Conservation (phyloP, 2,888 invertebrate species). For the Harpalus rufipes region DNA sequence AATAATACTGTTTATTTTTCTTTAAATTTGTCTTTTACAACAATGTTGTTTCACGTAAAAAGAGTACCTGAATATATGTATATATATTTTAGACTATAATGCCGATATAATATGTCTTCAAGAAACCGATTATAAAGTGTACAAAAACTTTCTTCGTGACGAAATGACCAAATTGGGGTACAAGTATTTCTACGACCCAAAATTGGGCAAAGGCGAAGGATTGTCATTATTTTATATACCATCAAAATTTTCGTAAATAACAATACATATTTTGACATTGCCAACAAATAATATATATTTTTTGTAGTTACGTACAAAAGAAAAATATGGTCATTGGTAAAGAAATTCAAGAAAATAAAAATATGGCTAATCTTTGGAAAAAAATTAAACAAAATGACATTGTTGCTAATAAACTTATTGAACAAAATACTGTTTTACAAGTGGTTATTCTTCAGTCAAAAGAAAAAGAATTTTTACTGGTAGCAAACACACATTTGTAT, state of each 20-base stretch:
- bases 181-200: slow-evolving; percentile 83
- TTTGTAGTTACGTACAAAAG: slow-evolving; percentile 77
- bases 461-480: slow-evolving; percentile 79
- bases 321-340: slow-evolving; percentile 80
- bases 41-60: no score
- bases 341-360: slow-evolving; percentile 78
- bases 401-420: slow-evolving; percentile 80
- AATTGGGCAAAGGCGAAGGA: slow-evolving; percentile 89
- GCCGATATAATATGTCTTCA: slow-evolving; percentile 94
- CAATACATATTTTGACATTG: background rate
- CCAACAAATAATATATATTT: background rate
- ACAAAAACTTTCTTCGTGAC: slow-evolving; percentile 82
- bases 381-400: slow-evolving; percentile 80
- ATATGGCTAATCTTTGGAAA: slow-evolving; percentile 80
- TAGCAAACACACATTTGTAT: slow-evolving; percentile 92
- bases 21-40: no score
- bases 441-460: slow-evolving; percentile 79
- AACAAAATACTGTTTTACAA: slow-evolving; percentile 84
- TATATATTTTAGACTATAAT: slow-evolving; percentile 83
- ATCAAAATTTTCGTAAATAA: slow-evolving; percentile 83
- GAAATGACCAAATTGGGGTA: slow-evolving; percentile 80
- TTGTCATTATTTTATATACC: slow-evolving; percentile 87
- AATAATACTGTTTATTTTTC: no score
- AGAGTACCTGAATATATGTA: no score
- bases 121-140: slow-evolving; percentile 93